Conservation (phyloP, 92 coral and sea anemone species). For the Metridium senile region DNA sequence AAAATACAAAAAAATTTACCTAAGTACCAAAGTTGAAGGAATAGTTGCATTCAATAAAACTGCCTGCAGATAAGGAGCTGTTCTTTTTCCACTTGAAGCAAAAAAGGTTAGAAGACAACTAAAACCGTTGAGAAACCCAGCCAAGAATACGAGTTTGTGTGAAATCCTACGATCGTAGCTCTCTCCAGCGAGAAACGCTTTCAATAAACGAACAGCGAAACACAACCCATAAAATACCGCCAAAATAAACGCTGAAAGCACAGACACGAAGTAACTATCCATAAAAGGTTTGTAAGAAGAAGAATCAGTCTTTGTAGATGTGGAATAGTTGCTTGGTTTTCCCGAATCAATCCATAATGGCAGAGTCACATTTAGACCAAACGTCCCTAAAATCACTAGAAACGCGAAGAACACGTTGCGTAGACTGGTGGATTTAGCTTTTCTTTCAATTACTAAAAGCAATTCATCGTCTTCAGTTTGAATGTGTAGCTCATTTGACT, state of each 20-base stretch:
- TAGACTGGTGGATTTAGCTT: neutral
- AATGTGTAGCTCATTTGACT: neutral
- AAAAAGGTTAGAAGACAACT: conserved; percentile 29
- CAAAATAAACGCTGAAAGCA: conserved; percentile 58
- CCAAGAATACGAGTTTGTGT: conserved; percentile 4
- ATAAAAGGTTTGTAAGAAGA: conserved; percentile 22
- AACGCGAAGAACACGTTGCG: conserved; percentile 42
- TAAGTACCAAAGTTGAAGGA: conserved; percentile 41
- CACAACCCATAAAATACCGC: conserved; percentile 63
- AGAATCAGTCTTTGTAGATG: neutral
- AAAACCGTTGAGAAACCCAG: conserved; percentile 15
- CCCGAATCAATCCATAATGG: conserved; percentile 59
- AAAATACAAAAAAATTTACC: conserved; percentile 5
- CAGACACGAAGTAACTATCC: conserved; percentile 66
- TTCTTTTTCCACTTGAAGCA: conserved; percentile 45
- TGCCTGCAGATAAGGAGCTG: conserved; percentile 61
- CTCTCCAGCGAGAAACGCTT: conserved; percentile 2
- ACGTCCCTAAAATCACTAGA: conserved; percentile 29
- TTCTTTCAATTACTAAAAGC: neutral
- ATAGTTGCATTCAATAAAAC: conserved; percentile 39
- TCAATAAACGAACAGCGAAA: neutral
- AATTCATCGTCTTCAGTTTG: neutral
- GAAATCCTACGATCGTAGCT: conserved; percentile 36
- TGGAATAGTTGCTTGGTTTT: neutral
- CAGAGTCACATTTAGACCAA: conserved; percentile 50